Percentiles rank a stretch among this genome's conserved stretches.
Evolutionary conservation across 2,113 vertebrate genomes (phyloP).

Genomic region (Syngnathus scovelli): DNA sequence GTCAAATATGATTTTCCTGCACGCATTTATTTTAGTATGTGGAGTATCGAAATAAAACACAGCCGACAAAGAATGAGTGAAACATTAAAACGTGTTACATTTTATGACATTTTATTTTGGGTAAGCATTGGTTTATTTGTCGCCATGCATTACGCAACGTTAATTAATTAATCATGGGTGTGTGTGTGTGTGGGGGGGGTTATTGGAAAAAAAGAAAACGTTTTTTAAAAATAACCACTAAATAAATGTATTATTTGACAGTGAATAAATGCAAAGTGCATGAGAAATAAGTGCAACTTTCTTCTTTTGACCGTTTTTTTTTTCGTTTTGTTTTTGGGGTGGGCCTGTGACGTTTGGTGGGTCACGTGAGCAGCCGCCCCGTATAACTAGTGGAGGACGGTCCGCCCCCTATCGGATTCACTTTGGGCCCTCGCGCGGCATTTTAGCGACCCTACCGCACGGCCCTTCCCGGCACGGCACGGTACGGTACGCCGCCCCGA

Average conservation of each 20-base stretch:
- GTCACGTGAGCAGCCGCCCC: constrained; percentile 78
- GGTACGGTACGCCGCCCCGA: background rate
- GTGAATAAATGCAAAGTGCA: background rate
- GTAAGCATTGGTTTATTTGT: no score
- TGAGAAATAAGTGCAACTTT: constrained; percentile 7
- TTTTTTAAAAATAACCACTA: background rate
- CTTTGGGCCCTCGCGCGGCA: constrained; percentile 67
- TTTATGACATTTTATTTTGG: no score
- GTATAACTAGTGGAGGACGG: constrained; percentile 74
- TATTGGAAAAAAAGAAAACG: no score
- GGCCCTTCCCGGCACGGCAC: constrained; percentile 16
- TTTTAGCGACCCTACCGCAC: constrained; percentile 23
- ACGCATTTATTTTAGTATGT: no score
- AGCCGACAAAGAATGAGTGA: no score
- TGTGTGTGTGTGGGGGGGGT: no score
- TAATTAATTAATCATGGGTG: no score
- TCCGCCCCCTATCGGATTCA: constrained; percentile 81
- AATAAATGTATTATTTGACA: background rate
- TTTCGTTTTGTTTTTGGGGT: background rate
- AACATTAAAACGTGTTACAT: no score
- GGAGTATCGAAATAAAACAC: no score
- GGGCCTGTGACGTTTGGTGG: constrained; percentile 71
- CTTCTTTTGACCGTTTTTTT: constrained; percentile 23
- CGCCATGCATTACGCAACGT: no score
- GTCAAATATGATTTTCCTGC: no score